Percentiles rank a stretch among this genome's conserved stretches.
Conservation (phyloP, 2,113 vertebrate species). For the Sander vitreus region DNA sequence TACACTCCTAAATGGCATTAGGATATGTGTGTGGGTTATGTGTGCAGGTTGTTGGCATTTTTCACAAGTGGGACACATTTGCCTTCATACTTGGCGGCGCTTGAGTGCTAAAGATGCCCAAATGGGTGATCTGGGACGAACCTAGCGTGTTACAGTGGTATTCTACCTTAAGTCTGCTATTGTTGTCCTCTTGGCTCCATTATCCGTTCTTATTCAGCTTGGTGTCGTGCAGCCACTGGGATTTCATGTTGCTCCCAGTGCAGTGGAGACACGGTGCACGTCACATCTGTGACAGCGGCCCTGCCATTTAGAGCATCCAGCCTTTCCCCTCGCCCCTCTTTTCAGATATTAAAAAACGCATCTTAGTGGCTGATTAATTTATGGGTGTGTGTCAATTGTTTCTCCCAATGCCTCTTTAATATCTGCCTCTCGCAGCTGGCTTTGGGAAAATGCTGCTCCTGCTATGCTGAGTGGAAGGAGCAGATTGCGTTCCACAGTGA, state of each 20-base stretch:
- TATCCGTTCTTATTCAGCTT: not conserved
- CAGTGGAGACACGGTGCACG: not conserved
- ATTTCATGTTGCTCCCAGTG: not conserved
- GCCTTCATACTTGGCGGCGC: not conserved
- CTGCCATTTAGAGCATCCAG: not conserved
- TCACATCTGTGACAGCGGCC: constrained; percentile 2
- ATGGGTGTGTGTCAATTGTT: constrained; percentile 53
- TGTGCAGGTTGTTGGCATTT: constrained; percentile 11
- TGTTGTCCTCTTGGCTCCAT: not conserved
- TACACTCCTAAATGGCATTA: not conserved
- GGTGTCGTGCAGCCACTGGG: not conserved
- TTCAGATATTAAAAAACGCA: constrained; percentile 61
- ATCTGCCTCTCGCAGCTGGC: constrained; percentile 43
- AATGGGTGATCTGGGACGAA: constrained; percentile 18
- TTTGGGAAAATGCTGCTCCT: constrained; percentile 44
- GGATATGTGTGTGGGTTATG: not conserved
- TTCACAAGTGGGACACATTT: not conserved
- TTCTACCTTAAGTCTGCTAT: not conserved
- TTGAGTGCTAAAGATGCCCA: constrained; percentile 11
- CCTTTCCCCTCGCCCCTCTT: not conserved
- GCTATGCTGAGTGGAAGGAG: constrained; percentile 43
- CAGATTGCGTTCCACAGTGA: constrained; percentile 68
- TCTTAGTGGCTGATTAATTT: constrained; percentile 50
- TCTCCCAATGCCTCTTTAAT: constrained; percentile 44
- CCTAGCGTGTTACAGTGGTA: not conserved